A percentile compares a stretch with the other conserved stretches of the same genome.
Conservation (phyloP, 2,888 invertebrate species). For the Leptopilina drosophilae region DNA sequence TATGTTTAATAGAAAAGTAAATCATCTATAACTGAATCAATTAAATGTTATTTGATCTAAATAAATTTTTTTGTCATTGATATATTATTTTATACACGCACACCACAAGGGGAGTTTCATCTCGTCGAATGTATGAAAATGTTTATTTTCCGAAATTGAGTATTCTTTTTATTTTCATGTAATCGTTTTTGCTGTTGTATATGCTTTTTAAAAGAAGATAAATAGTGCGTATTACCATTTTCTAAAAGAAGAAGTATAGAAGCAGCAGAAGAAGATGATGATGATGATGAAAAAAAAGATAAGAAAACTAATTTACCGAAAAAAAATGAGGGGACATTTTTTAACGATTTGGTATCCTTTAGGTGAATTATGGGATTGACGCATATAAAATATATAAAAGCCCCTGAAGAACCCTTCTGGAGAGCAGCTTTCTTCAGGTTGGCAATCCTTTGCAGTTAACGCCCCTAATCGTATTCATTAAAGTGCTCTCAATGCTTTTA, state of each 20-base stretch:
- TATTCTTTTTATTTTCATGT: neutral
- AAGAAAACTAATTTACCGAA: conserved; percentile 38
- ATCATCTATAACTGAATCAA: too few species aligned
- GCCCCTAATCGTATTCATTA: conserved; percentile 75
- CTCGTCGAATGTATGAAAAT: neutral
- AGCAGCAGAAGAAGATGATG: neutral
- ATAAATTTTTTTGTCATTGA: too few species aligned
- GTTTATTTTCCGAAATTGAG: conserved; percentile 3
- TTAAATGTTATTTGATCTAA: too few species aligned
- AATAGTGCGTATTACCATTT: conserved; percentile 11
- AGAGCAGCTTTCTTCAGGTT: conserved; percentile 65
- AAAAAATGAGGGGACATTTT: conserved; percentile 39
- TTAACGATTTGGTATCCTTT: conserved; percentile 24
- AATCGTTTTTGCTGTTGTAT: too few species aligned
- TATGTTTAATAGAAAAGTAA: too few species aligned
- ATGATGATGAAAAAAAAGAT: neutral
- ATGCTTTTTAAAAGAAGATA: neutral
- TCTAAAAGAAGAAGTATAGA: neutral
- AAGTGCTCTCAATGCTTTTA: conserved; percentile 75
- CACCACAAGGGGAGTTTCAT: neutral
- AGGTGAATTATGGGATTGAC: conserved; percentile 33
- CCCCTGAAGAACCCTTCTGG: conserved; percentile 31
- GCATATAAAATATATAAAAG: conserved; percentile 29
- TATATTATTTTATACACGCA: too few species aligned
- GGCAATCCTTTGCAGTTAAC: conserved; percentile 73